phyloP scores from a whole-genome alignment of 2,888 invertebrate species.

The Ectemnius cavifrons region DNA sequence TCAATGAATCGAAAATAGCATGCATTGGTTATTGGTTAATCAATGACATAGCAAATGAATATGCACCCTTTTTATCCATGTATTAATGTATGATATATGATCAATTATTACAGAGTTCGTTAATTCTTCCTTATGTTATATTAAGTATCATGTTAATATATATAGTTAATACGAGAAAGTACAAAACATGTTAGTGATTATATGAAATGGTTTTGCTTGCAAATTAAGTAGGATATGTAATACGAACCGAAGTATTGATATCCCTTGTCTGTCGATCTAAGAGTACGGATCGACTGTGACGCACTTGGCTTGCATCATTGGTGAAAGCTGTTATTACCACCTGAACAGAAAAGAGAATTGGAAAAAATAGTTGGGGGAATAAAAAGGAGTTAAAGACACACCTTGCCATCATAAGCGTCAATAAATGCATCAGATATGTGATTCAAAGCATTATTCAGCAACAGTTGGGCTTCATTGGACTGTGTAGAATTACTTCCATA shows the following conservation, averaged over 20 bases:
- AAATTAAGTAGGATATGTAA: conserved; percentile 30
- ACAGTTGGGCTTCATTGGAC: conserved; percentile 82
- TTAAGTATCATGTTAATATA: conserved; percentile 10
- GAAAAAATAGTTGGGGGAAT: not conserved
- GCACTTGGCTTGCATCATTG: conserved; percentile 82
- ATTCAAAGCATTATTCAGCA: conserved; percentile 80
- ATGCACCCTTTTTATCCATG: not conserved
- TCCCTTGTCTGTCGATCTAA: conserved; percentile 59
- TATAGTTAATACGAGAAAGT: conserved; percentile 3
- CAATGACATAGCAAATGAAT: conserved; percentile 9
- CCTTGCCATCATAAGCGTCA: conserved; percentile 75
- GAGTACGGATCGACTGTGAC: conserved; percentile 63
- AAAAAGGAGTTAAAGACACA: conserved; percentile 41
- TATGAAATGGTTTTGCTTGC: conserved; percentile 20
- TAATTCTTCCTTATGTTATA: conserved; percentile 12
- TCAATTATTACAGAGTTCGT: conserved; percentile 1
- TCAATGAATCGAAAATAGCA: not conserved
- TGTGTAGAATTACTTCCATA: conserved; percentile 84
- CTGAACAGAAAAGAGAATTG: conserved; percentile 53
- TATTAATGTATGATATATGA: conserved; percentile 11
- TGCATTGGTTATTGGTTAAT: conserved; percentile 7
- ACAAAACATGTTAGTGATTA: conserved; percentile 15
- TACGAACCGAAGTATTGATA: conserved; percentile 48
- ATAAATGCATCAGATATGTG: conserved; percentile 72
- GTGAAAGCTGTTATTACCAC: conserved; percentile 83